phyloP scores from a whole-genome alignment of 2,797 vertebrate genomes.

The Onychomys arenicola region DNA sequence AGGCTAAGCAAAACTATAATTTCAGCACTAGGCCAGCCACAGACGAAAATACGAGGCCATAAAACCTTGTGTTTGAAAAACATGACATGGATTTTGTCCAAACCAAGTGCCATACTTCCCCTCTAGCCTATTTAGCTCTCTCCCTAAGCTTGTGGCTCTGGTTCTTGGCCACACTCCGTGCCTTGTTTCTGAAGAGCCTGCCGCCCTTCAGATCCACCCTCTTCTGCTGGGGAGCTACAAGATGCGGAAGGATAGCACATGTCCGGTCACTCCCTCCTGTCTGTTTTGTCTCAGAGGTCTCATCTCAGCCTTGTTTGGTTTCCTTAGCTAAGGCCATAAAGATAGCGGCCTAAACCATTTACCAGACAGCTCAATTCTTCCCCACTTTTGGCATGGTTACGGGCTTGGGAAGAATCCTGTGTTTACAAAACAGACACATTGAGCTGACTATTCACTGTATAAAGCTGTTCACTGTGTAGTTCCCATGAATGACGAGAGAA shows the following conservation, averaged over 20 bases:
- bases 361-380: background rate
- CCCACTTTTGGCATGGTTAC: background rate
- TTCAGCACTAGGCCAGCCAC: conserved; percentile 20
- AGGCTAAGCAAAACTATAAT: background rate
- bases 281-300: background rate
- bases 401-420: background rate
- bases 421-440: background rate
- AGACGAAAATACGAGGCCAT: background rate
- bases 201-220: background rate
- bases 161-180: background rate
- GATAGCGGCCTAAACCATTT: background rate
- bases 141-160: background rate
- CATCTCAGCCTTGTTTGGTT: background rate
- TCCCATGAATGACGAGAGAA: background rate
- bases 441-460: background rate
- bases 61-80: conserved; percentile 61
- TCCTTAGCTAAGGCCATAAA: background rate
- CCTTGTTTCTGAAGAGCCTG: background rate
- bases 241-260: background rate
- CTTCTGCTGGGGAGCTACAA: background rate
- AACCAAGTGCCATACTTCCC: background rate
- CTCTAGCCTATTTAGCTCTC: background rate
- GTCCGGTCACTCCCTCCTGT: background rate
- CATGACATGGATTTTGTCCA: conserved; percentile 27
- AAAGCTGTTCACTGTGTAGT: background rate